Evolutionary conservation across 2,888 invertebrate species (phyloP), one percentile per base, ranked within the genome.

Genomic region (Drosophila fungiperda): DNA sequence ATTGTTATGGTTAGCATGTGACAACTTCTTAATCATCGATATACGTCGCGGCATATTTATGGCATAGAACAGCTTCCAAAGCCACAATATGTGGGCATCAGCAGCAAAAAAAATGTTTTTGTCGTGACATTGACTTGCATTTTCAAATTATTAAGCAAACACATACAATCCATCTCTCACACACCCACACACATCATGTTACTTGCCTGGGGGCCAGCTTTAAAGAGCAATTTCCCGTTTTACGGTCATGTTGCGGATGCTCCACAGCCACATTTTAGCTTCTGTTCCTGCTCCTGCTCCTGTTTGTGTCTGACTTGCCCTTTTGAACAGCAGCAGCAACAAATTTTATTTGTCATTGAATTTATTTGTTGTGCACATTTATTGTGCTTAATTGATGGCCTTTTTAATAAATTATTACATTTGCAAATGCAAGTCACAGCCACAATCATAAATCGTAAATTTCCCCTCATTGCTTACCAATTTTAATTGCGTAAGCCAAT

Each of bases 21-120:
- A 78, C 78, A 76, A 76, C 74, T 87, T 78, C 83, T 76, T 76
- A 85, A 88, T 86, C 88, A 86, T 82, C 80, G 75, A 86, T 78
- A 74, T 82, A 59, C 68, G 77, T 67, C 75, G 68, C 86, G 67
- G 29, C 57, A 73, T 72, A 80, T 80, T 69, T 78, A 60, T 75
- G 68, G 45, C 73, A 62, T 60, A 65, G 66, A 68, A 52, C 71
- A 60, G 50, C 17, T 57, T 40, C 29, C 20, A 26, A 20, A n/a
- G 63, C 49, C 57, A 45, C 26, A 50, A 40, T 52, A 73, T 57
- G 26, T 11, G 20, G 49, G 26, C 58, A 65, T 26, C 60, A 58
- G 42, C 62, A 66, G 48, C 57, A 52, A 67, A 64, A 54, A 52
- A 67, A 64, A 38, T 38, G 40, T 61, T 68, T 69, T 53, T 50